Conservation (phyloP, 2,797 vertebrate species). For the Cheirogaleus major region DNA sequence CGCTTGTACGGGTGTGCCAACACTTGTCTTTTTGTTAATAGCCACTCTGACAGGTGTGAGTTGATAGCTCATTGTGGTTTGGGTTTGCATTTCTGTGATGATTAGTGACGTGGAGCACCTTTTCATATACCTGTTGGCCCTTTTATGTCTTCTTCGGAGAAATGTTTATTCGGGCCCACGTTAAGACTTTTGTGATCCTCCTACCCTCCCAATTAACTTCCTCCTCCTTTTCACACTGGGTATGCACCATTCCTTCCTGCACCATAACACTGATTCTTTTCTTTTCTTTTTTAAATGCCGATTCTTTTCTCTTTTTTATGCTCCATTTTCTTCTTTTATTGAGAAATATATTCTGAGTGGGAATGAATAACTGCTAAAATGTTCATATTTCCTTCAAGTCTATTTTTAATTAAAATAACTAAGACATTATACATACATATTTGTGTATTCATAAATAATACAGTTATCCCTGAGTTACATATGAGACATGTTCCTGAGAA, state of each 20-base stretch:
- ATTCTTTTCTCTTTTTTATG: background rate
- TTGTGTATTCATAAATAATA: background rate
- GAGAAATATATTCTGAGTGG: background rate
- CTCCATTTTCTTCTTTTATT: background rate
- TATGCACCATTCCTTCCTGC: accelerated
- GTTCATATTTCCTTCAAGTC: background rate
- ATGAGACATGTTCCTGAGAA: no score
- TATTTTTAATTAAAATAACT: background rate
- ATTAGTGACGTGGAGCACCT: background rate
- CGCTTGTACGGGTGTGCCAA: background rate
- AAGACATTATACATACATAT: background rate
- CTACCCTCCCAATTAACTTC: accelerated
- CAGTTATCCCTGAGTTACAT: no score
- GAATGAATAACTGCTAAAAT: background rate
- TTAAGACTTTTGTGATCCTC: no score
- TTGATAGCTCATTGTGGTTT: background rate
- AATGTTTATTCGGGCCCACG: background rate
- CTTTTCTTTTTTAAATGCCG: background rate
- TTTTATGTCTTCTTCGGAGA: background rate
- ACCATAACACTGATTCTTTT: background rate
- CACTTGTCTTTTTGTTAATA: background rate
- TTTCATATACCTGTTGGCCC: background rate
- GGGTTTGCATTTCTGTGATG: background rate
- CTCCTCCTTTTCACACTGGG: background rate
- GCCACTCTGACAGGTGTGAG: background rate